Percentiles rank a stretch among this genome's conserved stretches.
phyloP scores from a whole-genome alignment of 1,140 invertebrate genomes.

The Scaptomyza pallida region DNA sequence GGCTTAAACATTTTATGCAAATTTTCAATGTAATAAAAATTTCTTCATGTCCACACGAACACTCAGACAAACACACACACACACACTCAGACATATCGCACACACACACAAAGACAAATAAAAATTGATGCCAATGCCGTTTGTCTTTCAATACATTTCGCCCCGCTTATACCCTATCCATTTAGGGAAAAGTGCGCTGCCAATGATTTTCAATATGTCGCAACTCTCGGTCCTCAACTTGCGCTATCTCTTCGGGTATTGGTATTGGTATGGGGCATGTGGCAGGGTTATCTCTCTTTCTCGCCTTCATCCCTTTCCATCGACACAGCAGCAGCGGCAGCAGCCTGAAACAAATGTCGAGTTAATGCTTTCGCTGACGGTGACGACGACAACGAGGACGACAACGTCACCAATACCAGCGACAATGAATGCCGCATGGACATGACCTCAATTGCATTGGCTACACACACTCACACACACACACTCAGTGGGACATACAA shows the following conservation, averaged over 20 bases:
- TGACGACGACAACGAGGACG: conserved; percentile 43
- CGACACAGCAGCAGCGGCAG: conserved; percentile 17
- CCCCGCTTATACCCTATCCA: background rate
- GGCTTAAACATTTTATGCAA: conserved; percentile 83
- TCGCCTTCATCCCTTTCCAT: background rate
- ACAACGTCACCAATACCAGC: conserved; percentile 42
- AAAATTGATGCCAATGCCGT: conserved; percentile 79
- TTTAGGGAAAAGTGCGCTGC: conserved; percentile 30
- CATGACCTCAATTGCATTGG: conserved; percentile 82
- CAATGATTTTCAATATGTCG: conserved; percentile 81
- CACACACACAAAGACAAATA: conserved; percentile 55
- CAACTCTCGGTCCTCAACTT: conserved; percentile 65
- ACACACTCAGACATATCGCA: conserved; percentile 28
- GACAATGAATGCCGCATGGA: conserved; percentile 82
- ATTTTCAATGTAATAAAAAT: conserved; percentile 83
- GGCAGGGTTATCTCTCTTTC: conserved; percentile 22
- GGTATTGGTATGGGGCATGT: too few relatives aligned
- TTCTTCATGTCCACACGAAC: conserved; percentile 55
- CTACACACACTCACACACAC: conserved; percentile 26
- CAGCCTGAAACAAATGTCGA: conserved; percentile 75
- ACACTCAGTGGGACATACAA: conserved; percentile 28
- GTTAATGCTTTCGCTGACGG: conserved; percentile 72
- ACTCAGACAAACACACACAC: conserved; percentile 23
- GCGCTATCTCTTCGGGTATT: conserved; percentile 56
- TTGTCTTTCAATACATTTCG: conserved; percentile 73